A percentile compares a stretch with the other conserved stretches of the same genome.
Evolutionary conservation across 1,140 invertebrate genomes (phyloP).

Genomic region (Drosophila ficusphila): DNA sequence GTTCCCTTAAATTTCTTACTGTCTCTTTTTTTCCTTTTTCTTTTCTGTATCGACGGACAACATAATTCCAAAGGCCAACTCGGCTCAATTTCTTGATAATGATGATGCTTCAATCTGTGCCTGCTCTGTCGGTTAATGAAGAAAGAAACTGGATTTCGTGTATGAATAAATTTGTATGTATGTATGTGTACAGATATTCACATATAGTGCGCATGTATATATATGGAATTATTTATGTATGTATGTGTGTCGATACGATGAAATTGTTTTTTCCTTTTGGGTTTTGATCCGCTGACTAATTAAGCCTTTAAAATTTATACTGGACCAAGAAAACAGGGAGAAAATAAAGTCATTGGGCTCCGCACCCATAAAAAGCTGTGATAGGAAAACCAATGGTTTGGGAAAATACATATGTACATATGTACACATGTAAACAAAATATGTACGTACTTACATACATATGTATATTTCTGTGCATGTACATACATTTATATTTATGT

Average conservation of each 20-base stretch:
- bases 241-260: slow-evolving; percentile 1
- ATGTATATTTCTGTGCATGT: neutral
- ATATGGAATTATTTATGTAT: neutral
- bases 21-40: slow-evolving; percentile 14
- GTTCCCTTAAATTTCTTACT: slow-evolving; percentile 13
- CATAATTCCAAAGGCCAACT: slow-evolving; percentile 40
- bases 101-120: slow-evolving; percentile 52
- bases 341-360: slow-evolving; percentile 73
- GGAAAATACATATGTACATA: neutral
- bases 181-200: slow-evolving; percentile 1
- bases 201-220: neutral
- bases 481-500: neutral
- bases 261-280: slow-evolving; percentile 28
- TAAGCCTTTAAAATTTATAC: slow-evolving; percentile 70
- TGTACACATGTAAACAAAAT: too few species aligned
- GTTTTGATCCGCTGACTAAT: slow-evolving; percentile 66
- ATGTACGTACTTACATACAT: neutral
- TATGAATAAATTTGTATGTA: too few species aligned
- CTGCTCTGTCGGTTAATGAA: slow-evolving; percentile 44
- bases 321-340: slow-evolving; percentile 9
- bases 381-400: slow-evolving; percentile 4
- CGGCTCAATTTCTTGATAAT: slow-evolving; percentile 53
- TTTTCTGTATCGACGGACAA: slow-evolving; percentile 24
- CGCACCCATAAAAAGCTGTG: slow-evolving; percentile 13
- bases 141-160: slow-evolving; percentile 58